Base-by-base conservation (phyloP, 2,797 vertebrate species). In the Sebastiscus tertius region DNA sequence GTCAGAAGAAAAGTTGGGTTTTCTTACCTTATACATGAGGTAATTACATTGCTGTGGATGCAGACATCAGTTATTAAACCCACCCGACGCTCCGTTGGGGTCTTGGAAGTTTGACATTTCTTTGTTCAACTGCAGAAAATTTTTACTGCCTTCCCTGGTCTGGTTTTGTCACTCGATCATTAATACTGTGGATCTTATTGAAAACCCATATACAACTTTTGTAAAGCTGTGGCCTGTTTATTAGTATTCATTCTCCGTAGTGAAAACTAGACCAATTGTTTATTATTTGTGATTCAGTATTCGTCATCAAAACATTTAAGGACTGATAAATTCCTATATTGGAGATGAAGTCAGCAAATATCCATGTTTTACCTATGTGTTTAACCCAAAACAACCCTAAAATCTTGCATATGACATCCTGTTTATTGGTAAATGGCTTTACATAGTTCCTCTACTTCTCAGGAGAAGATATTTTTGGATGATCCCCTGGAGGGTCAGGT, bases 391-490 rank as follows among this genome's bases (percentile, higher is more conserved):
- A 60, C 31, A 49, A 58, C 9, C 12, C 13, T 10, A 0, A 13
- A 52, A 24, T 64, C 65, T 55, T 72, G 2, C 24, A 55, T n/a
- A n/a, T 65, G 9, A 12, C 18, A 6, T 63, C 10, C 49, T 46
- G 9, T 52, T 42, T 67, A n/a, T 65, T 67, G 24, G 26, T 46
- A 34, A 55, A 59, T 55, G n/a, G 24, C 31, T 34, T 33, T 7
- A 6, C 16, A 65, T 61, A 12, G 13, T 42, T 62, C 24, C 20
- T 55, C 18, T 72, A 22, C 36, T 54, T 64, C 42, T 72, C 14
- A 56, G 46, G 8, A 61, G 24, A 72, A 20, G 24, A 13, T 81
- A 78, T 80, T 83, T 77, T 72, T 33, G 68, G 67, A 42, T 24
- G 33, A 62, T 49, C 0, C 68, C 36, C 61, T 4, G 27, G 18